These are phyloP conservation scores for Heteromyza rotundicornis DNA, from an alignment of 2,888 invertebrate genomes.

Conservation along the genomic window DNA sequence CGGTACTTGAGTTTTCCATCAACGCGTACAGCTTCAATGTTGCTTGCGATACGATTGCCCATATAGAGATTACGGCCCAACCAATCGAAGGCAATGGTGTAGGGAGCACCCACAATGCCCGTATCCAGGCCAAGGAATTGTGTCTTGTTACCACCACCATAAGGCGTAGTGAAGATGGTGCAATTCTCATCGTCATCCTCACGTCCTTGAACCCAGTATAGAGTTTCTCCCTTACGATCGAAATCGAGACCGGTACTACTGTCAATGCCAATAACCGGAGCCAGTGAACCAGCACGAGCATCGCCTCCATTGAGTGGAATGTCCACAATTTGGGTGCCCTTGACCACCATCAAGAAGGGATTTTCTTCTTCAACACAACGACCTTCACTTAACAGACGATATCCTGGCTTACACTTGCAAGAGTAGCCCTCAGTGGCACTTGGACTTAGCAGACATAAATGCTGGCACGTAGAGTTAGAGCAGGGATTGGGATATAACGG, in stretches of 20 bases:
- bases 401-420: slow-evolving; percentile 93
- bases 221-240: slow-evolving; percentile 81
- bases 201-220: slow-evolving; percentile 88
- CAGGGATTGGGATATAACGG: slow-evolving; percentile 83
- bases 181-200: slow-evolving; percentile 83
- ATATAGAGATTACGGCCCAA: slow-evolving; percentile 92
- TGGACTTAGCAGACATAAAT: slow-evolving; percentile 90
- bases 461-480: slow-evolving; percentile 76
- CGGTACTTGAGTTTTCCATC: slow-evolving; percentile 86
- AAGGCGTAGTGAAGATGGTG: slow-evolving; percentile 83
- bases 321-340: slow-evolving; percentile 88
- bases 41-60: slow-evolving; percentile 87
- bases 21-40: slow-evolving; percentile 86
- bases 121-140: slow-evolving; percentile 81
- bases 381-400: slow-evolving; percentile 70
- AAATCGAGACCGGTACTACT: slow-evolving; percentile 91
- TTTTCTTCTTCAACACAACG: slow-evolving; percentile 84
- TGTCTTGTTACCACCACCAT: slow-evolving; percentile 83
- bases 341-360: slow-evolving; percentile 88
- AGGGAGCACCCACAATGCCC: slow-evolving; percentile 90
- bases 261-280: slow-evolving; percentile 86
- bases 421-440: slow-evolving; percentile 72
- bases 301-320: slow-evolving; percentile 78
- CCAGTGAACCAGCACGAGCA: slow-evolving; percentile 77
- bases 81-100: slow-evolving; percentile 95